Percentiles rank a stretch among this genome's conserved stretches.
These are phyloP conservation scores for Spodoptera exigua DNA, from an alignment of 2,888 invertebrate species.

Conservation along the genomic window DNA sequence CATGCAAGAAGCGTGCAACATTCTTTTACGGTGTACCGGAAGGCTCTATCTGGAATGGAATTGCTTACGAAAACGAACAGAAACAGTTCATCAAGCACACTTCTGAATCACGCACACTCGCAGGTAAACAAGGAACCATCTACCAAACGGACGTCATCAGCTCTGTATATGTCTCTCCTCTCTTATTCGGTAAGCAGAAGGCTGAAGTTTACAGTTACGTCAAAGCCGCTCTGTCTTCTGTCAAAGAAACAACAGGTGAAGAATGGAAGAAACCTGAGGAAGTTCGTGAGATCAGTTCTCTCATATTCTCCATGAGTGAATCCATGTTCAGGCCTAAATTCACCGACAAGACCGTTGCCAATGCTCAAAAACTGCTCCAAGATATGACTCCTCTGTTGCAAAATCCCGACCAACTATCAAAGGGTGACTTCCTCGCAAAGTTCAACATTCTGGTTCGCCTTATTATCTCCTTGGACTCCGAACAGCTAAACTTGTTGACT, in stretches of 20 bases:
- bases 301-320: conserved; percentile 87
- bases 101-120: too few relatives aligned
- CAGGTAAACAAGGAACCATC: too few relatives aligned
- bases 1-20: too few relatives aligned
- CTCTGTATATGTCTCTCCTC: too few relatives aligned
- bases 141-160: too few relatives aligned
- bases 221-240: conserved; percentile 82
- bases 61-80: too few relatives aligned
- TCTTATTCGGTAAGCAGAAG: too few relatives aligned
- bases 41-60: too few relatives aligned
- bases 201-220: too few relatives aligned
- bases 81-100: too few relatives aligned
- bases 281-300: conserved; percentile 82
- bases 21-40: too few relatives aligned
- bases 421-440: conserved; percentile 90
- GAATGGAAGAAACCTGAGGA: conserved; percentile 78
- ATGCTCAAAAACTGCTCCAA: conserved; percentile 81
- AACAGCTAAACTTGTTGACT: conserved; percentile 89
- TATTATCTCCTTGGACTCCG: conserved; percentile 89
- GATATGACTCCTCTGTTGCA: conserved; percentile 90
- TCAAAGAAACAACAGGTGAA: conserved; percentile 71
- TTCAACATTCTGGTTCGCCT: conserved; percentile 89
- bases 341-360: conserved; percentile 76
- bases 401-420: conserved; percentile 87
- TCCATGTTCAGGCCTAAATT: conserved; percentile 31